Conservation (phyloP, 2,113 vertebrate genomes). For the Callospermophilus lateralis region DNA sequence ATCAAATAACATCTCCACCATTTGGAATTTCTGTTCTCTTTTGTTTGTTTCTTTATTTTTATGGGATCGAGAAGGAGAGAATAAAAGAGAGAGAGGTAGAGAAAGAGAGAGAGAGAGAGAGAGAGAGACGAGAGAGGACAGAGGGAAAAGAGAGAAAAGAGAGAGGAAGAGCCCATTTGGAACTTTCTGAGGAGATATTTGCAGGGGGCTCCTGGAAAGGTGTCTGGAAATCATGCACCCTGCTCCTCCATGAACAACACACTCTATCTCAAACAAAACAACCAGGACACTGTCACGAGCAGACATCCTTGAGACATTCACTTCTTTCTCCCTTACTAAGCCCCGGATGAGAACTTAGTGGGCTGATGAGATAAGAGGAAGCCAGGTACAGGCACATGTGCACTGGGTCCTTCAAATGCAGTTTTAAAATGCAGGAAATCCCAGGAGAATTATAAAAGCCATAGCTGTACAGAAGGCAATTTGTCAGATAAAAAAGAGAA, state of each 20-base stretch:
- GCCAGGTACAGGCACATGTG: rapidly evolving
- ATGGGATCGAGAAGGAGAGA: too few species aligned
- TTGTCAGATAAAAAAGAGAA: neutral
- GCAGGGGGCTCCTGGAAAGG: neutral
- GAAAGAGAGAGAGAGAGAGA: too few species aligned
- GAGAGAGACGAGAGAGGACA: too few species aligned
- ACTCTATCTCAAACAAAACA: neutral
- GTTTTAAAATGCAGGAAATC: neutral
- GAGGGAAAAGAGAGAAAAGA: too few species aligned
- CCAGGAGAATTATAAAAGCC: neutral
- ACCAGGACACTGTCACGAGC: neutral
- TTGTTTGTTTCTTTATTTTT: too few species aligned
- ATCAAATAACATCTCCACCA: neutral
- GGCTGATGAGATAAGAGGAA: neutral
- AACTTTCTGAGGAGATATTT: neutral
- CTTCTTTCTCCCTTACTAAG: neutral
- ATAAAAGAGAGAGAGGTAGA: too few species aligned
- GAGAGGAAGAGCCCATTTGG: too few species aligned
- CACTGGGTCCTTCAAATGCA: neutral
- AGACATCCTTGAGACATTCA: neutral
- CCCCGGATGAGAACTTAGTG: neutral
- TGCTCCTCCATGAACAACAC: neutral
- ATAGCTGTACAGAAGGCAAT: neutral
- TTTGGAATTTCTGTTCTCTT: neutral
- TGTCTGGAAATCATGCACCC: neutral